Evolutionary conservation across 1,140 invertebrate genomes (phyloP).

Genomic region (Lysiphlebus fabarum): DNA sequence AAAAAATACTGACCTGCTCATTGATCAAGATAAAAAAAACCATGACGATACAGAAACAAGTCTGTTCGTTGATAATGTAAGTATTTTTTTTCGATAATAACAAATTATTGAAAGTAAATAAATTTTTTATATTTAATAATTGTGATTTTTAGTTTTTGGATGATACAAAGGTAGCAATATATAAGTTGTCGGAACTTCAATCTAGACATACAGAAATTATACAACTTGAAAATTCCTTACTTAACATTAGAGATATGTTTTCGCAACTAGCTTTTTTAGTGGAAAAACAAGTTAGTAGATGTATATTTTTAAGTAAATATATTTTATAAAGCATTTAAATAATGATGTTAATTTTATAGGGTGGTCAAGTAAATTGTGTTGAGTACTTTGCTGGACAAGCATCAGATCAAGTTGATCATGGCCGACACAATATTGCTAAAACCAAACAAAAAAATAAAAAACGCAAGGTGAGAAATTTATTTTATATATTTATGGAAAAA

Average conservation of each 20-base stretch:
- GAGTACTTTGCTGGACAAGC: conserved; percentile 70
- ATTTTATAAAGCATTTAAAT: conserved; percentile 7
- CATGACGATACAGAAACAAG: conserved; percentile 54
- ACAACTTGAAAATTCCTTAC: conserved; percentile 77
- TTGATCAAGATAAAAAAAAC: conserved; percentile 54
- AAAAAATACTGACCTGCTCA: conserved; percentile 46
- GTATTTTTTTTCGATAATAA: conserved; percentile 33
- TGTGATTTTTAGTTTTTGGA: conserved; percentile 65
- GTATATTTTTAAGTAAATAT: conserved; percentile 6
- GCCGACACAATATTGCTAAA: conserved; percentile 66
- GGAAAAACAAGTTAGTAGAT: conserved; percentile 63
- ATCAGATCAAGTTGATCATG: conserved; percentile 61
- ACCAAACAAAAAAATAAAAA: conserved; percentile 65
- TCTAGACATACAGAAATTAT: conserved; percentile 78
- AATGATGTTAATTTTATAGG: conserved; percentile 52
- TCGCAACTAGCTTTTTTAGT: conserved; percentile 73
- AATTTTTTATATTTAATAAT: conserved; percentile 14
- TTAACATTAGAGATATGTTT: conserved; percentile 81
- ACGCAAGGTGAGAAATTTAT: conserved; percentile 58
- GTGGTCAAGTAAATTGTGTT: conserved; percentile 68
- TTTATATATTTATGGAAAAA: conserved; percentile 42
- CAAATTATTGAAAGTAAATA: conserved; percentile 14
- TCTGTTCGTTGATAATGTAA: conserved; percentile 64
- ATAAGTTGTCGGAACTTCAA: conserved; percentile 78
- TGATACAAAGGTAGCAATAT: conserved; percentile 76